These are phyloP conservation scores for Megaleporinus macrocephalus DNA, from an alignment of 2,113 vertebrate species.

Conservation along the genomic window DNA sequence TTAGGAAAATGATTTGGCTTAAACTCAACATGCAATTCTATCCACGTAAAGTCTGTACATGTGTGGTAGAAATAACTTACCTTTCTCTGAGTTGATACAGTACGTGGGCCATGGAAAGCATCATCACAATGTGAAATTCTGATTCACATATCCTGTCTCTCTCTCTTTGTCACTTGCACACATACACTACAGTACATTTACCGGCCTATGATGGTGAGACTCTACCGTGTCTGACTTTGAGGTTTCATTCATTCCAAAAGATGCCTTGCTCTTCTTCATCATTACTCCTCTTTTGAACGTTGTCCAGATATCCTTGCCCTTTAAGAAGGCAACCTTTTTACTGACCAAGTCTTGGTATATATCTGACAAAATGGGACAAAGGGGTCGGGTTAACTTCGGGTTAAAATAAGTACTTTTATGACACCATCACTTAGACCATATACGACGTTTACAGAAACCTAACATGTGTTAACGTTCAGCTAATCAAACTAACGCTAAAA, in stretches of 20 bases:
- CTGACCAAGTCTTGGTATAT: not conserved
- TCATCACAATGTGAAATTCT: not conserved
- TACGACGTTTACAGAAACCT: not conserved
- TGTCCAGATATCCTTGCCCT: constrained; percentile 5
- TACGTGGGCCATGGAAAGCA: not conserved
- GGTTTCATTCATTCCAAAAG: not conserved
- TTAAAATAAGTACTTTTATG: not conserved
- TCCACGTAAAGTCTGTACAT: not conserved
- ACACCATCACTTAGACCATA: constrained; percentile 2
- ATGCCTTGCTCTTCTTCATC: not conserved
- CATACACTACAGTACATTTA: too few relatives aligned
- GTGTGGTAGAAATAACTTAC: not conserved
- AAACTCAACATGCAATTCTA: not conserved
- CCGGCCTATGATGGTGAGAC: too few relatives aligned
- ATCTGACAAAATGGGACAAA: not conserved
- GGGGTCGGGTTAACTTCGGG: not conserved
- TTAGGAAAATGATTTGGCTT: not conserved
- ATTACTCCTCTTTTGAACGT: not conserved
- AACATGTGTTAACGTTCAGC: not conserved
- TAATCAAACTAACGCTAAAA: too few relatives aligned
- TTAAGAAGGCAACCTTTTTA: constrained; percentile 7
- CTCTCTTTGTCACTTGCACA: too few relatives aligned
- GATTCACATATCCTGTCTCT: not conserved
- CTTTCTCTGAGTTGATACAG: not conserved
- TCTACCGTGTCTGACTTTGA: not conserved